Evolutionary conservation across 2,797 vertebrate genomes (phyloP), one percentile per base, ranked within the genome.

Genomic region (Sebastes vulpes): DNA sequence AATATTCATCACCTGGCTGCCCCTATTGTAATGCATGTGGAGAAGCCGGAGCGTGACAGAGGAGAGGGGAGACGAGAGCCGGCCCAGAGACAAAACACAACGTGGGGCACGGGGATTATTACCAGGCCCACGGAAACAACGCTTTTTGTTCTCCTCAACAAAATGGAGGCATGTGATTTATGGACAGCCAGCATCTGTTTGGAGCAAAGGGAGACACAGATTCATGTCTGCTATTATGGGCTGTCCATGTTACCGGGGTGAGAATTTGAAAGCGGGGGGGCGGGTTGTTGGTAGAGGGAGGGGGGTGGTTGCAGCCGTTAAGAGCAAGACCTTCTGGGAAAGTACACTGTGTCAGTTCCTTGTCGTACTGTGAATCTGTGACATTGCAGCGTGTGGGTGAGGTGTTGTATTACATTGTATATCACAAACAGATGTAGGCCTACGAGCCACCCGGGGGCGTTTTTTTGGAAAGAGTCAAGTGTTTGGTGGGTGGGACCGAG

Each of bases 1-100:
- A 95, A 94, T 95, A 95, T 96, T 95, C 95, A 96, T 96, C 95
- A 96, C 94, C 92, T 90, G 88, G 92, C 91, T 93, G 94, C 91
- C 92, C 93, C 94, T 91, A 95, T 96, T 95, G 94, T 95, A 95
- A 95, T 94, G 91, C 92, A 87, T 85, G 87, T 88, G 92, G 93
- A 93, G 93, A 93, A 93, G 90, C 86, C 70, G 72, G 91, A 94
- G 93, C 86, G 93, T 93, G 94, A 94, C 94, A 92, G 94, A 94
- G 93, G 94, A 95, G 92, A 93, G 91, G 87, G 84, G 92, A 93
- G 94, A 94, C 87, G 91, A 91, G 87, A 93, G 89, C 89, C 91
- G 90, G 92, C 90, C 91, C 91, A 90, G 85, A 93, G 93, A 94
- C 94, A 94, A 94, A 94, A 95, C 94, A 95, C 92, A 95, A 95